phyloP scores from a whole-genome alignment of 2,113 vertebrate species.

The Amphilophus citrinellus region DNA sequence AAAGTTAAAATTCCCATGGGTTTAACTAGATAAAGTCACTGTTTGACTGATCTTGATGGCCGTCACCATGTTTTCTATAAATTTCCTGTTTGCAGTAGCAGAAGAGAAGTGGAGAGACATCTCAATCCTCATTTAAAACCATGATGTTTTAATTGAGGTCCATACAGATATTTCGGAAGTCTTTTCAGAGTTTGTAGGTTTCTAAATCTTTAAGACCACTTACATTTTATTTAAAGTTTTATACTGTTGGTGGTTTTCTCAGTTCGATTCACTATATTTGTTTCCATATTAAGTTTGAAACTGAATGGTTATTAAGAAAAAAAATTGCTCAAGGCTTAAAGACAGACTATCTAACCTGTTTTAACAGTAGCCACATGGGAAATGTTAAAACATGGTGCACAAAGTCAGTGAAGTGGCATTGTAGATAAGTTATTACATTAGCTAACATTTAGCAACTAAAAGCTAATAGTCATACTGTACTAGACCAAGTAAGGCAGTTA shows the following conservation, averaged over 20 bases:
- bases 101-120: slow-evolving; percentile 30
- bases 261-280: not conserved
- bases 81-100: slow-evolving; percentile 6
- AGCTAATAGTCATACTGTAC: not conserved
- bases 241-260: not conserved
- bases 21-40: not conserved
- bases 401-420: not conserved
- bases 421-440: not conserved
- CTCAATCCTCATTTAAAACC: not conserved
- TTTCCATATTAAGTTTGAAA: slow-evolving; percentile 19
- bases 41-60: slow-evolving; percentile 15
- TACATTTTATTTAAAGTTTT: slow-evolving; percentile 29
- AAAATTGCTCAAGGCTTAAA: slow-evolving; percentile 1
- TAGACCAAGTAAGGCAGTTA: not conserved
- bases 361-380: not conserved
- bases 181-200: slow-evolving; percentile 31
- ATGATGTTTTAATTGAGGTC: slow-evolving; percentile 2
- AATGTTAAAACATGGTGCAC: not conserved
- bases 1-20: slow-evolving; percentile 3
- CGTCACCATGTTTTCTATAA: slow-evolving; percentile 12
- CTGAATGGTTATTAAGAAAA: not conserved
- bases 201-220: slow-evolving; percentile 12
- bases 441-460: slow-evolving; percentile 13
- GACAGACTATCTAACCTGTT: slow-evolving; percentile 6
- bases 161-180: slow-evolving; percentile 13